Conservation (phyloP, 2,113 vertebrate species). For the Shinisaurus crocodilurus region DNA sequence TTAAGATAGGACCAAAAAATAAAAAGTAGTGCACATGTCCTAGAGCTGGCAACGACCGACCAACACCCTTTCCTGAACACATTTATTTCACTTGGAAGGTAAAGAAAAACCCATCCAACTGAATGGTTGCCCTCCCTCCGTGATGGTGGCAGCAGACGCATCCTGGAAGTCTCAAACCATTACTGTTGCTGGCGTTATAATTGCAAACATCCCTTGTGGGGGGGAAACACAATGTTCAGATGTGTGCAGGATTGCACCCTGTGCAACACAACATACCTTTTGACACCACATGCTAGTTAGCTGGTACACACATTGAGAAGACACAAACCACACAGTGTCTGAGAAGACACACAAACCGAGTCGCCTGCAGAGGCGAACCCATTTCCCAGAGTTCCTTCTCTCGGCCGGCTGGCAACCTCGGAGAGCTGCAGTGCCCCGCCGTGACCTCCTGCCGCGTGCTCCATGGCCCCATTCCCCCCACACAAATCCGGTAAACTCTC, state of each 20-base stretch:
- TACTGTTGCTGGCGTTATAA: neutral
- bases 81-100: neutral
- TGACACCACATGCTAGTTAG: too few relatives aligned
- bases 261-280: too few relatives aligned
- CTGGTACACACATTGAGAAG: neutral
- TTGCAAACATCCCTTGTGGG: neutral
- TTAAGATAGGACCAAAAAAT: neutral
- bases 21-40: neutral
- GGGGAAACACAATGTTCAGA: neutral
- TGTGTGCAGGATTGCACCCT: too few relatives aligned
- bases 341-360: too few relatives aligned
- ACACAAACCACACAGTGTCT: too few relatives aligned
- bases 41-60: neutral
- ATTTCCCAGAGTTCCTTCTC: too few relatives aligned
- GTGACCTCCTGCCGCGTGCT: neutral
- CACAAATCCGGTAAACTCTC: neutral
- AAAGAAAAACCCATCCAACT: neutral
- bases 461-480: neutral
- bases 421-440: neutral
- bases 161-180: neutral
- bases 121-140: neutral
- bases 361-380: too few relatives aligned
- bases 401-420: too few relatives aligned
- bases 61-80: too few relatives aligned
- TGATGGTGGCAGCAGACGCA: neutral